phyloP scores from a whole-genome alignment of 2,888 invertebrate genomes.

The Crocallis elinguaria region DNA sequence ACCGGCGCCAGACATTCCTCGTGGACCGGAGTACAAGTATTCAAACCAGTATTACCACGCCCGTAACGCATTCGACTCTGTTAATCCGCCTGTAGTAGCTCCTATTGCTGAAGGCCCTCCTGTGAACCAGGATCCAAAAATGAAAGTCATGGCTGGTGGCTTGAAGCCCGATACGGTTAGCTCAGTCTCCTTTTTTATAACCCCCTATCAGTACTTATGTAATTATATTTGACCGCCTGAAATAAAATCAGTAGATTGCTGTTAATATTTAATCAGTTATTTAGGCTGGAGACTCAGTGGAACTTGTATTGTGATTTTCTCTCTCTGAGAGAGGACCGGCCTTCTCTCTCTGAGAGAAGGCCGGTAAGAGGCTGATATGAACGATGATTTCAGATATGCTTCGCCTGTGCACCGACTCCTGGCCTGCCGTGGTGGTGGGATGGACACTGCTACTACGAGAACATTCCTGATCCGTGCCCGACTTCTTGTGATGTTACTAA shows the following conservation, averaged over 20 bases:
- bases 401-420: slow-evolving; percentile 60
- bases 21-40: slow-evolving; percentile 63
- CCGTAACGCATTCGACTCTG: slow-evolving; percentile 56
- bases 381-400: slow-evolving; percentile 59
- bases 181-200: not conserved
- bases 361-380: too few relatives aligned
- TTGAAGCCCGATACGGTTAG: slow-evolving; percentile 53
- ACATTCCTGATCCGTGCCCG: slow-evolving; percentile 27
- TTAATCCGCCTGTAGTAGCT: slow-evolving; percentile 69
- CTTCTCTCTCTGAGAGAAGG: too few relatives aligned
- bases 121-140: slow-evolving; percentile 39
- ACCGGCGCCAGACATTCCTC: slow-evolving; percentile 64
- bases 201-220: too few relatives aligned
- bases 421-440: slow-evolving; percentile 74
- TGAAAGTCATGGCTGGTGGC: slow-evolving; percentile 41
- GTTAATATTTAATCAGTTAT: too few relatives aligned
- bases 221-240: too few relatives aligned
- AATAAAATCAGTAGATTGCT: too few relatives aligned
- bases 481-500: too few relatives aligned
- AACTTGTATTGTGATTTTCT: too few relatives aligned
- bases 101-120: slow-evolving; percentile 63
- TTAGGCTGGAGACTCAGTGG: too few relatives aligned
- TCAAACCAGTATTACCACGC: slow-evolving; percentile 59
- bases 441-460: slow-evolving; percentile 67
- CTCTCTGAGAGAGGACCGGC: too few relatives aligned